These are phyloP conservation scores for Anaspis maculata DNA, from an alignment of 2,888 invertebrate genomes.

Conservation along the genomic window DNA sequence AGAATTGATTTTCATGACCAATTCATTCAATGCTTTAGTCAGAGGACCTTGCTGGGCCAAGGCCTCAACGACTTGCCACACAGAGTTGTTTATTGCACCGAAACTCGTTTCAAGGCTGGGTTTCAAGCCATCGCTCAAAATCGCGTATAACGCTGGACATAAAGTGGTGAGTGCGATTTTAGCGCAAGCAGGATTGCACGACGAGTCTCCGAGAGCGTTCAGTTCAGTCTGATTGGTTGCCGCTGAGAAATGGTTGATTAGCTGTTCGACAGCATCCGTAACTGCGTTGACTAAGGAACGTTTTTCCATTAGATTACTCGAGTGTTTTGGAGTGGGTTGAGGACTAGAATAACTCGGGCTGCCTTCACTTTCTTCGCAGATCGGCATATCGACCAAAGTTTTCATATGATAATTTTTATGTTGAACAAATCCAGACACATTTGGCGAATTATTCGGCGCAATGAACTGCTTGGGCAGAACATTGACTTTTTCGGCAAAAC, in stretches of 20 bases:
- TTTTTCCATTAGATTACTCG: constrained; percentile 50
- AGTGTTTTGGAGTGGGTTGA: constrained; percentile 31
- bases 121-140: constrained; percentile 78
- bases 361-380: constrained; percentile 55
- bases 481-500: constrained; percentile 60
- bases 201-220: constrained; percentile 51
- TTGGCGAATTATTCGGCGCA: constrained; percentile 69
- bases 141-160: constrained; percentile 76
- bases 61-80: constrained; percentile 85
- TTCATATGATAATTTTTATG: constrained; percentile 53
- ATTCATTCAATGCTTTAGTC: constrained; percentile 73
- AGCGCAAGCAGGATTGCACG: constrained; percentile 56
- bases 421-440: constrained; percentile 55
- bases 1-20: constrained; percentile 73
- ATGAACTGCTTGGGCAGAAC: constrained; percentile 43
- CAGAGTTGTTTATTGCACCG: constrained; percentile 76
- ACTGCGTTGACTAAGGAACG: constrained; percentile 64
- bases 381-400: constrained; percentile 55
- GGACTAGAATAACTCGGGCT: constrained; percentile 54
- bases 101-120: constrained; percentile 75
- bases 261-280: constrained; percentile 64
- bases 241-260: constrained; percentile 62
- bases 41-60: constrained; percentile 81
- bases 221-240: constrained; percentile 57
- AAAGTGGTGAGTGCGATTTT: constrained; percentile 66